Evolutionary conservation across 2,797 vertebrate genomes (phyloP).

Genomic region (Leptatherina wallacei): DNA sequence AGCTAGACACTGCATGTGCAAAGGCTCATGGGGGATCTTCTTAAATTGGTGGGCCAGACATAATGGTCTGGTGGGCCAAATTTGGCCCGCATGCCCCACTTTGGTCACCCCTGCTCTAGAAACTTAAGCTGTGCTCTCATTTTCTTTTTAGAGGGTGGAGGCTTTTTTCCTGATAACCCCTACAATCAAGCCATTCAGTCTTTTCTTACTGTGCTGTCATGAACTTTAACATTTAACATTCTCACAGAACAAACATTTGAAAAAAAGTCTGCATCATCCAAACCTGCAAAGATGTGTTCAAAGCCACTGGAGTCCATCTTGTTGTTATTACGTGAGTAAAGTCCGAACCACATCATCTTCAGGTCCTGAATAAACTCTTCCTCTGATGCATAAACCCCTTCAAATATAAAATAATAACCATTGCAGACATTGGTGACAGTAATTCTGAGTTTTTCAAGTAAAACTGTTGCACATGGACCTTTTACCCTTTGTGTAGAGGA

Average conservation of each 20-base stretch:
- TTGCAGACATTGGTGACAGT: neutral
- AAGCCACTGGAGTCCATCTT: conserved; percentile 92
- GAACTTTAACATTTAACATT: too few relatives aligned
- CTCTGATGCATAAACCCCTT: conserved; percentile 87
- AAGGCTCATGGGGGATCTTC: too few relatives aligned
- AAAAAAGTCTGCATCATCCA: conserved; percentile 5
- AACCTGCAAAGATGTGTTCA: conserved; percentile 95
- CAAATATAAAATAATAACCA: conserved; percentile 5
- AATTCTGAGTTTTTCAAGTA: neutral
- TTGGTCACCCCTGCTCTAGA: neutral
- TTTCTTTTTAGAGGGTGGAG: neutral
- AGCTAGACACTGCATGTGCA: too few relatives aligned
- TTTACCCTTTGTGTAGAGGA: conserved; percentile 83
- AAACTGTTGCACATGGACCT: neutral
- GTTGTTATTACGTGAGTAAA: conserved; percentile 86
- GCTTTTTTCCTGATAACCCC: neutral
- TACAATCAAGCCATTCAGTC: too few relatives aligned
- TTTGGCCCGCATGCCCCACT: too few relatives aligned
- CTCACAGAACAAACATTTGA: neutral
- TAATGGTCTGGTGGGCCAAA: too few relatives aligned
- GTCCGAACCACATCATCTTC: conserved; percentile 96
- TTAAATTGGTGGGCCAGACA: too few relatives aligned
- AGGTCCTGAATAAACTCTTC: conserved; percentile 87
- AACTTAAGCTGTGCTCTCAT: neutral
- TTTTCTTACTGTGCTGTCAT: too few relatives aligned